These are phyloP conservation scores for Orgyia antiqua DNA, from an alignment of 2,888 invertebrate species.

Conservation along the genomic window DNA sequence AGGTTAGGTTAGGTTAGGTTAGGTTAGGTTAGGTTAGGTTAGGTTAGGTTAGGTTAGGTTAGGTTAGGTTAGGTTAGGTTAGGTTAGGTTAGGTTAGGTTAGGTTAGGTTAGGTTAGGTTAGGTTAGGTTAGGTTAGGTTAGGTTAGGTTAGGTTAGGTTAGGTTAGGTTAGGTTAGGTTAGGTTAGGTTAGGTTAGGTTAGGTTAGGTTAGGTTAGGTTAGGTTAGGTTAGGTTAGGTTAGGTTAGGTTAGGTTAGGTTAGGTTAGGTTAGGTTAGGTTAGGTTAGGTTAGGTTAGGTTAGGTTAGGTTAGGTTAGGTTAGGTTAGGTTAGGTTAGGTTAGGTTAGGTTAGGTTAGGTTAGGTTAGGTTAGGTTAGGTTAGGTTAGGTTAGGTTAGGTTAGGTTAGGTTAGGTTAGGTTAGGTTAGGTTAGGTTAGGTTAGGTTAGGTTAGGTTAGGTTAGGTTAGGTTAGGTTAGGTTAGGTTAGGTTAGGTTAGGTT, in stretches of 20 bases:
- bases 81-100: conserved; percentile 5
- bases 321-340: conserved; percentile 9
- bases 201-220: conserved; percentile 20
- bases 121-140: conserved; percentile 7
- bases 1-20: neutral
- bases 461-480: conserved; percentile 14
- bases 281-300: conserved; percentile 14
- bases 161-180: conserved; percentile 9
- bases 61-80: conserved; percentile 1
- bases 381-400: conserved; percentile 10
- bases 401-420: conserved; percentile 9
- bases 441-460: conserved; percentile 15
- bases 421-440: conserved; percentile 14
- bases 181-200: conserved; percentile 10
- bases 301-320: conserved; percentile 10
- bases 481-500: conserved; percentile 15
- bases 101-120: conserved; percentile 6
- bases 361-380: conserved; percentile 1
- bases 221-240: conserved; percentile 15
- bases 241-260: conserved; percentile 9
- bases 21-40: neutral
- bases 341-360: conserved; percentile 5
- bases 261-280: conserved; percentile 14
- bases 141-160: conserved; percentile 5
- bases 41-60: neutral